Base-by-base conservation (phyloP, 2,888 invertebrate genomes). In the Nemapogon koenigi region DNA sequence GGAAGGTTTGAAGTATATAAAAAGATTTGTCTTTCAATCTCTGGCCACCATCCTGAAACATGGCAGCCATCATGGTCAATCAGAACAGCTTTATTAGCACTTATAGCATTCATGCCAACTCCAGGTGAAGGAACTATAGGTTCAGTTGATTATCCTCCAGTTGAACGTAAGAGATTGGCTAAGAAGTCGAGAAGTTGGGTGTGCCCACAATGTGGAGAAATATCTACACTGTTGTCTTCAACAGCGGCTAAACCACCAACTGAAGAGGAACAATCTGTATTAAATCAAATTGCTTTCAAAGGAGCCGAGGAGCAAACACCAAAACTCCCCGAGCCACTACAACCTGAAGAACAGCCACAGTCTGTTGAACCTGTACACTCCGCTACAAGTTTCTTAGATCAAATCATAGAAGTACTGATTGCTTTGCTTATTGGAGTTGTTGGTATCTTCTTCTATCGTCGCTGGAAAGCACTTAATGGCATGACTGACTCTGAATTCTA, bases 11-110 rank as follows among this genome's bases (percentile, higher is more conserved):
- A 96, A 75, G 84, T 86, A 6, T 91, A 93, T 62, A 94, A 92
- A 64, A 97, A 97, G 71, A 95, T 97, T 53, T 97, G 97, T 62
- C 73, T 97, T 47, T 95, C 94, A 45, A 97, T 97, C 53, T 96
- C 95, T 42, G 95, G 94, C 3, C 90, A 95, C 69, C 97, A 97
- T 65, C 97, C 96, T n/a, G 97, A 97, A 67, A 93, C 94, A 25
- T 97, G 97, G 97, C 93, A 94, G 58, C 97, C 97, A 16, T 94
- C 94, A 2, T 97, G 97, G 97, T 95, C 94, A 18, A 94, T 97
- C 47, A 83, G 96, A 44, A 97, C 96, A 37, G 95, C 95, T 8
- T 72, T 97, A 41, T 69, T 97, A 46, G 96, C 96, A 11, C 79
- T 97, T 41, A 94, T 96, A 53, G 93, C 95, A 2, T 97, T 97